Evolutionary conservation across 2,888 invertebrate species (phyloP), one percentile per base, ranked within the genome.

Genomic region (Andricus curvator): DNA sequence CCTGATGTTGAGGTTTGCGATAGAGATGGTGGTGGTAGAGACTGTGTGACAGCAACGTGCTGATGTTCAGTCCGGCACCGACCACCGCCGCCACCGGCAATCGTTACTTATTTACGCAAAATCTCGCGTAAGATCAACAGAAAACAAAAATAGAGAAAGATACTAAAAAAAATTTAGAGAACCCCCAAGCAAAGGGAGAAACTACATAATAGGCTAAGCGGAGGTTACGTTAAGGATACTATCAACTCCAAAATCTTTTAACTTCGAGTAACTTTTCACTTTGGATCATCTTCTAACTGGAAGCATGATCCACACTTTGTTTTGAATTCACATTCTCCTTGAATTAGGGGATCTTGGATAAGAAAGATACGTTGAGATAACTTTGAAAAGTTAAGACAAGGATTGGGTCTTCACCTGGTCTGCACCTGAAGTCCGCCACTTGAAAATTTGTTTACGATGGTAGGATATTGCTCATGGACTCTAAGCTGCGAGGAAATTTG

Each of bases 31-130:
- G 68, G 68, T 56, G 70, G 78, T 44, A 74, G 33, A 74, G 33
- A 56, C 56, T 74, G 11, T 70, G 56, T 13, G 41, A 13, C 11
- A 56, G 29, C 74, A 74, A 74, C 74, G 74, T 74, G 74, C 41
- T 74, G 56, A 29, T 56, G 74, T 64, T 84, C 85, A 87, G 87
- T 88, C 84, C 84, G 83, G 83, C 85, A 85, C 85, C 86, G 86
- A 88, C 87, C 84, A 85, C 86, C 86, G 84, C 66, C 11, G 51
- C 22, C 44, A 22, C n/a, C 56, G 74, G 60, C 68, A 64, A 79
- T 56, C 62, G 17, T 56, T 29, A 66, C 13, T 44, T 62, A 76
- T 33, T 48, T 51, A 78, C 81, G 82, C 83, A 83, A 84, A 84
- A 83, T 81, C 80, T 68, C 77, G 83, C 79, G 78, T 70, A 17